Evolutionary conservation across 2,797 vertebrate species (phyloP).

Genomic region (Betta splendens): DNA sequence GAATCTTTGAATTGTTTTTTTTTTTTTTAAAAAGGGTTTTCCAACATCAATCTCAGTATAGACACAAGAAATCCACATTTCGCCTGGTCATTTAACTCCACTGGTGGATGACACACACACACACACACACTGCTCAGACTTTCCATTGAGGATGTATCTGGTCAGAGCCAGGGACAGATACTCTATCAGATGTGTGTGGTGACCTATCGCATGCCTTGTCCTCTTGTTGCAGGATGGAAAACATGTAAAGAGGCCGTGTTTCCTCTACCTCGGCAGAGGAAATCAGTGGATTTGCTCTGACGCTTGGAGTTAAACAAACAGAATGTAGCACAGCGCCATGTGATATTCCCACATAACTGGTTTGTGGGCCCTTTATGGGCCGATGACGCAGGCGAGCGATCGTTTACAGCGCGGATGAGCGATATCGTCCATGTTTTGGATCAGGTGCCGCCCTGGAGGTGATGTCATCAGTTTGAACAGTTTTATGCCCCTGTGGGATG

Average conservation of each 20-base stretch:
- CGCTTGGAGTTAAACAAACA: slow-evolving; percentile 51
- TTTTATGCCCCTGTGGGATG: slow-evolving; percentile 31
- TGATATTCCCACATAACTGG: slow-evolving; percentile 31
- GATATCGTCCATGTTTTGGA: slow-evolving; percentile 42
- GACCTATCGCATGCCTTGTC: slow-evolving; percentile 46
- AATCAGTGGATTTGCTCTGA: slow-evolving; percentile 68
- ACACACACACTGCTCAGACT: slow-evolving; percentile 39
- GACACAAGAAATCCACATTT: too few species aligned
- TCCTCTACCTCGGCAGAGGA: slow-evolving; percentile 70
- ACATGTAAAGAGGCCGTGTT: slow-evolving; percentile 49
- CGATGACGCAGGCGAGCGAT: slow-evolving; percentile 16
- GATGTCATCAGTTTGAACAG: slow-evolving; percentile 51
- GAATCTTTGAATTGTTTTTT: too few species aligned
- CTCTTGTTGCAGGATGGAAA: slow-evolving; percentile 58
- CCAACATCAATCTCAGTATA: too few species aligned
- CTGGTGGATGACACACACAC: too few species aligned
- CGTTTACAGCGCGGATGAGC: slow-evolving; percentile 22
- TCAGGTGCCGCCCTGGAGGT: slow-evolving; percentile 26
- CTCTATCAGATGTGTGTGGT: slow-evolving; percentile 35
- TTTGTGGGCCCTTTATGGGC: slow-evolving; percentile 35
- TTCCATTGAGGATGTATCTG: slow-evolving; percentile 79
- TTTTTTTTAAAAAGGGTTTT: too few species aligned
- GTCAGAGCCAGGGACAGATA: slow-evolving; percentile 44
- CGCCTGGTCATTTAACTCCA: too few species aligned
- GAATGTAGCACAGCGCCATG: slow-evolving; percentile 22